Percentiles rank a stretch among this genome's conserved stretches.
Evolutionary conservation across 2,888 invertebrate species (phyloP).

Genomic region (Acleris literana): DNA sequence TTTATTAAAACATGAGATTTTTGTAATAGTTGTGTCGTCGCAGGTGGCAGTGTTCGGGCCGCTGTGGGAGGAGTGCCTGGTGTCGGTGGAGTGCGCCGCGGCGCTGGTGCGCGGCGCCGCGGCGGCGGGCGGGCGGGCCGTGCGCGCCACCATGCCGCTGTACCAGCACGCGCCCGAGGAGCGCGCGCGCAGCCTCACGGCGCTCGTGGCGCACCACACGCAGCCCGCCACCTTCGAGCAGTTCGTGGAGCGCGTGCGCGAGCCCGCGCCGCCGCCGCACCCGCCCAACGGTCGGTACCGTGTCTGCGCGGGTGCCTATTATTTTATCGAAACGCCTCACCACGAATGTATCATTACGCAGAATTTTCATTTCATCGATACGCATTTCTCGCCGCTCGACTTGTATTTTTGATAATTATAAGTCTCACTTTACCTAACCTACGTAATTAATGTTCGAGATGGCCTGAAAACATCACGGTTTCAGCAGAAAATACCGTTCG

Average conservation of each 20-base stretch:
- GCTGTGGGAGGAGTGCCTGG: conserved; percentile 93
- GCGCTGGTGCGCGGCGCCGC: conserved; percentile 94
- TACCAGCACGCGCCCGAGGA: conserved; percentile 98
- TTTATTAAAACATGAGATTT: too few species aligned
- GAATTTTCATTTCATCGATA: too few species aligned
- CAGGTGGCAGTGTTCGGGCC: conserved; percentile 97
- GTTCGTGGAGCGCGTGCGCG: conserved; percentile 79
- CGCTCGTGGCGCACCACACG: conserved; percentile 93
- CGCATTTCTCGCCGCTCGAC: too few species aligned
- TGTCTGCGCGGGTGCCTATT: too few species aligned
- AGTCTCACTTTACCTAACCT: too few species aligned
- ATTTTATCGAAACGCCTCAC: too few species aligned
- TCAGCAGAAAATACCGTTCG: too few species aligned
- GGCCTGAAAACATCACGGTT: too few species aligned
- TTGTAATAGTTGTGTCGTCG: neutral
- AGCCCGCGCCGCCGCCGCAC: conserved; percentile 52
- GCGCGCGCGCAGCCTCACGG: conserved; percentile 92
- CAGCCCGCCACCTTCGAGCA: conserved; percentile 95
- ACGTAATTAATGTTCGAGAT: too few species aligned
- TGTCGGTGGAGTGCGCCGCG: conserved; percentile 86
- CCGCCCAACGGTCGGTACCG: conserved; percentile 1
- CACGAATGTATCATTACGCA: too few species aligned
- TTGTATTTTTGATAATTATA: too few species aligned
- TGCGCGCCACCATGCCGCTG: conserved; percentile 93
- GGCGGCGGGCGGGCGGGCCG: conserved; percentile 95